Evolutionary conservation across 2,888 invertebrate genomes (phyloP), one percentile per base, ranked within the genome.

Genomic region (Ochropleura plecta): DNA sequence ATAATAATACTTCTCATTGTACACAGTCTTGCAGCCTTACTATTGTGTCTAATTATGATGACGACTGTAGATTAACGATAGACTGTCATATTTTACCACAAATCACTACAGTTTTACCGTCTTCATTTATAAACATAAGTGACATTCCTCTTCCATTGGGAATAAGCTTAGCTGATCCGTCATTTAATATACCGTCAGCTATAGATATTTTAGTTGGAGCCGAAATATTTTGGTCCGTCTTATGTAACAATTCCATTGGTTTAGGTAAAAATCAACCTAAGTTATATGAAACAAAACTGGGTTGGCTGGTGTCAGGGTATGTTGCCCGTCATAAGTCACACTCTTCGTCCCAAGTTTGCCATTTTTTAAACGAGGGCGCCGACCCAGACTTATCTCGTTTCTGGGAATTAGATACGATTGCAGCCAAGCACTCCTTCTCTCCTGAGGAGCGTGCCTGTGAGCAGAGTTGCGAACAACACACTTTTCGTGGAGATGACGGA

Each of bases 241-340:
- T 51, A 51, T 51, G 42, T 2, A 46, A 53, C 7, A 63, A 70
- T 55, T 53, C 53, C 0, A 70, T 63, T 5, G 70, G 63, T 16
- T 49, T 49, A 49, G 49, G 51, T 55, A 63, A 70, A 44, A 62
- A 63, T 55, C 42, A 44, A 14, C 71, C 64, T 5, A 71, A 71
- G 46, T 57, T 71, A 46, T 57, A 71, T 57, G 71, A 71, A 53
- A 71, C 71, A 3, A 63, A 71, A 30, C 12, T 71, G 30, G 64
- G 71, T 30, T 70, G 70, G 70, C 4, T 70, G 30, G 63, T 70
- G 53, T 70, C 62, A 70, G 60, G 70, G 42, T 70, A 63, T 20
- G 51, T 70, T 30, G 44, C 70, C 42, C 70, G 51, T 20, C 62
- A 44, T 62, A 63, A 63, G 14, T 63, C 63, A 63, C 63, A 20